Evolutionary conservation across 2,113 vertebrate species (phyloP).

Genomic region (Python bivittatus): DNA sequence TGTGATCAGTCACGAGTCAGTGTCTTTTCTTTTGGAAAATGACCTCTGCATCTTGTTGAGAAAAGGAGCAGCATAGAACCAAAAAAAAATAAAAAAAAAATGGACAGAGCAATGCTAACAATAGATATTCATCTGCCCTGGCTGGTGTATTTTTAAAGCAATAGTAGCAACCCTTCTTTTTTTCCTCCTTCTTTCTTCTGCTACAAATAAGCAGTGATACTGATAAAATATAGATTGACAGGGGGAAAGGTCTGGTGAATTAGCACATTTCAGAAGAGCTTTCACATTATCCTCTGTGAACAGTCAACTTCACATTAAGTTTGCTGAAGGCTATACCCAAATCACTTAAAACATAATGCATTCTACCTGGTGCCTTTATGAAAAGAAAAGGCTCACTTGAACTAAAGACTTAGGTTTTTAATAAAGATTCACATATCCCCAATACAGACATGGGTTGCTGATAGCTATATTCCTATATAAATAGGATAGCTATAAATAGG

Average conservation of each 20-base stretch:
- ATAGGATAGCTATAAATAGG: no score
- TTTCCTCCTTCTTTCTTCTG: not conserved
- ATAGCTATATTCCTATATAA: not conserved
- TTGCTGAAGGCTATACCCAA: constrained; percentile 3
- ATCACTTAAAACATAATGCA: not conserved
- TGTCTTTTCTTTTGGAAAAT: not conserved
- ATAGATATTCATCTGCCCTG: constrained; percentile 13
- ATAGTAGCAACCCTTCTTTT: not conserved
- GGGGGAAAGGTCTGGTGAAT: constrained; percentile 23
- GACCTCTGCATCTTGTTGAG: not conserved
- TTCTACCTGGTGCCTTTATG: not conserved
- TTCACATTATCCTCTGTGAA: not conserved
- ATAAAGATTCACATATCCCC: not conserved
- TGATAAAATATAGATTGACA: constrained; percentile 25
- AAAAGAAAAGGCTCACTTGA: not conserved
- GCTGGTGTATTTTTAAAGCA: constrained; percentile 4
- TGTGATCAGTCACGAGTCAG: not conserved
- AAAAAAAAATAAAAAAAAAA: constrained; percentile 11
- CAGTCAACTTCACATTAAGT: not conserved
- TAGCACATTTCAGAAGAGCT: constrained; percentile 24
- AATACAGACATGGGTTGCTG: not conserved
- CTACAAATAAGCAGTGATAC: constrained; percentile 17
- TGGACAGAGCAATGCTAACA: constrained; percentile 14
- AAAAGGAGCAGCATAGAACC: not conserved
- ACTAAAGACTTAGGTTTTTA: not conserved